Base-by-base conservation (phyloP, 2,113 vertebrate genomes). In the Ameiurus melas region DNA sequence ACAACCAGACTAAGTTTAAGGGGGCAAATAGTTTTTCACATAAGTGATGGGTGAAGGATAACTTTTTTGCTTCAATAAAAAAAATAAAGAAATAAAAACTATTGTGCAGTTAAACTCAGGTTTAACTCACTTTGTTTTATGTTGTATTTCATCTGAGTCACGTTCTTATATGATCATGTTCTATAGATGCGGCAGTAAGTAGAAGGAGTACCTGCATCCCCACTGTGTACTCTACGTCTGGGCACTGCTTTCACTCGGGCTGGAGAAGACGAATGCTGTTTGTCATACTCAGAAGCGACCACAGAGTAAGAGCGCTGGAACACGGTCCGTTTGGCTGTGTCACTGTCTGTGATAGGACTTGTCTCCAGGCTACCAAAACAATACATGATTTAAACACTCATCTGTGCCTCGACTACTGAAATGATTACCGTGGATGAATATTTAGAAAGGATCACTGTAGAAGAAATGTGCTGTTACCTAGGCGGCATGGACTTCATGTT, bases 401-500 rank as follows among this genome's bases (percentile, higher is more conserved):
- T 68, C 10, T 36, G 30, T 70, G 27, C 55, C 14, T 39, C 16
- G 83, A 55, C 33, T 6, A 84, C n/a, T n/a, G 39, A n/a, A 55
- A 55, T 16, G 8, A 33, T 43, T 68, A 64, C 14, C 19, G 2
- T 20, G 19, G 43, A 20, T 27, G 7, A 39, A 51, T 39, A 22
- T 78, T 53, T 12, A 83, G 1, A 22, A 30, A 47, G 71, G 33
- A 43, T 68, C 25, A 57, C 8, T 55, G 57, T 13, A 80, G 68
- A 71, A 53, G 51, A 27, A 17, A 19, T n/a, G 36, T 60, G 25
- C n/a, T n/a, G 60, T 70, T 93, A 99, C 98, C 98, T 99, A 82
- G 97, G 98, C 53, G 98, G 98, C 98, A 99, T 99, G 53, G 98
- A 99, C 90, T 99, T 99, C 98, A 99, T 98, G 94, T 99, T 99